Percentiles rank a stretch among this genome's conserved stretches.
Conservation (phyloP, 2,113 vertebrate genomes). For the Anhinga rufa region DNA sequence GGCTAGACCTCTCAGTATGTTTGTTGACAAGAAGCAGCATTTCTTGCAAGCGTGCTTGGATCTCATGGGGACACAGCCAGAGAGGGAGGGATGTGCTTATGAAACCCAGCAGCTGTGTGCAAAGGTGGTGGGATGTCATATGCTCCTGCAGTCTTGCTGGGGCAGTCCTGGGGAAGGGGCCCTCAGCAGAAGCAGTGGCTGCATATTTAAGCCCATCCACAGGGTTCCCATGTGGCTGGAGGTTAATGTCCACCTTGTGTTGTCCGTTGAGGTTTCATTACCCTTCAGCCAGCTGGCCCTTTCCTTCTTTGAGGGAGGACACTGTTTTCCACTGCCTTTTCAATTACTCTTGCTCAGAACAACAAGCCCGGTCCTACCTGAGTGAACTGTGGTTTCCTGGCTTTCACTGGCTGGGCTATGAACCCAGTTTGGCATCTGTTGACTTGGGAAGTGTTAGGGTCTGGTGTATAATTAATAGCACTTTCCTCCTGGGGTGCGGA, state of each 20-base stretch:
- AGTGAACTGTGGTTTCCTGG: not conserved
- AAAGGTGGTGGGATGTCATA: not conserved
- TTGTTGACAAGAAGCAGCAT: not conserved
- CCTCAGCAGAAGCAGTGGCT: not conserved
- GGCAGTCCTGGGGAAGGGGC: not conserved
- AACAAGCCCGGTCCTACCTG: not conserved
- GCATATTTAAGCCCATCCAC: not conserved
- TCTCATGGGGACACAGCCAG: not conserved
- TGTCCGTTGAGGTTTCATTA: not conserved
- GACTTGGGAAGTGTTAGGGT: slow-evolving; percentile 34
- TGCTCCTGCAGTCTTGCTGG: not conserved
- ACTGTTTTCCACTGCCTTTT: not conserved
- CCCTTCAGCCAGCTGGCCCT: not conserved
- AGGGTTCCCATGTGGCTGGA: not conserved
- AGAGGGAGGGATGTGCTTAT: not conserved
- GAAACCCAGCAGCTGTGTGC: not conserved
- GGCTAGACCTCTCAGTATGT: not conserved
- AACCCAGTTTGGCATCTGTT: slow-evolving; percentile 42
- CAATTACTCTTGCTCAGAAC: not conserved
- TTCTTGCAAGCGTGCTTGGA: accelerated
- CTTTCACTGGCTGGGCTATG: not conserved
- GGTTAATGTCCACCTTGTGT: not conserved
- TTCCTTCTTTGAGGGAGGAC: not conserved
- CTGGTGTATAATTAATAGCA: slow-evolving; percentile 37
- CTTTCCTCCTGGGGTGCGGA: not conserved